These are phyloP conservation scores for Leptinotarsa peninsularis DNA, from an alignment of 2,888 invertebrate species.

Conservation along the genomic window DNA sequence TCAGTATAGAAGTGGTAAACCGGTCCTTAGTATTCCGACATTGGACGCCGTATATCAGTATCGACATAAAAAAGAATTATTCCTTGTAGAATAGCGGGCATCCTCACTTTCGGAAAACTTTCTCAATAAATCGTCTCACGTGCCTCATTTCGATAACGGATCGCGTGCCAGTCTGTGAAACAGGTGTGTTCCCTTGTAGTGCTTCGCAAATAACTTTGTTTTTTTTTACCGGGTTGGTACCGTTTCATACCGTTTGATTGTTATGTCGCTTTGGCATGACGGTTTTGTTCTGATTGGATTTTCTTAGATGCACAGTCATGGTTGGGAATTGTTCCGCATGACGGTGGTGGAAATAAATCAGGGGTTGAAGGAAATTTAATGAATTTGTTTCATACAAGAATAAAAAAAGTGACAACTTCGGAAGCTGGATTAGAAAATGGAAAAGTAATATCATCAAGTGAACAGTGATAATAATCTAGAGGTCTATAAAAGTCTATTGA, in stretches of 20 bases:
- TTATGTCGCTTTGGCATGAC: conserved; percentile 6
- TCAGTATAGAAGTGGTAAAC: background rate
- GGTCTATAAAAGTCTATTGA: too few relatives aligned
- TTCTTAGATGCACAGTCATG: background rate
- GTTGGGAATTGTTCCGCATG: background rate
- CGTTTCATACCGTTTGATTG: conserved; percentile 5
- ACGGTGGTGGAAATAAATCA: background rate
- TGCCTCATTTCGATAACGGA: conserved; percentile 33
- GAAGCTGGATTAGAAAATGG: too few relatives aligned
- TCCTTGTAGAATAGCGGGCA: conserved; percentile 30
- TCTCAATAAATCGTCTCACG: conserved; percentile 39
- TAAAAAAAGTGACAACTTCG: too few relatives aligned
- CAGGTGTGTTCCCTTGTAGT: conserved; percentile 26
- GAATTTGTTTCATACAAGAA: too few relatives aligned
- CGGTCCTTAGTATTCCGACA: conserved; percentile 2
- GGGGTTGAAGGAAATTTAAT: background rate
- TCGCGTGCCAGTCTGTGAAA: conserved; percentile 34
- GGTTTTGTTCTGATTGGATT: background rate
- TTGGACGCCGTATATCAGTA: conserved; percentile 24
- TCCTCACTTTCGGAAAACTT: conserved; percentile 32
- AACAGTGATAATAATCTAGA: too few relatives aligned
- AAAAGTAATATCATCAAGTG: too few relatives aligned
- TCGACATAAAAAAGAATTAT: conserved; percentile 35
- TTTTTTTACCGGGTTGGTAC: conserved; percentile 9
- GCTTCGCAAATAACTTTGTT: conserved; percentile 20